These are phyloP conservation scores for Cydia amplana DNA, from an alignment of 1,140 invertebrate genomes.

Conservation along the genomic window DNA sequence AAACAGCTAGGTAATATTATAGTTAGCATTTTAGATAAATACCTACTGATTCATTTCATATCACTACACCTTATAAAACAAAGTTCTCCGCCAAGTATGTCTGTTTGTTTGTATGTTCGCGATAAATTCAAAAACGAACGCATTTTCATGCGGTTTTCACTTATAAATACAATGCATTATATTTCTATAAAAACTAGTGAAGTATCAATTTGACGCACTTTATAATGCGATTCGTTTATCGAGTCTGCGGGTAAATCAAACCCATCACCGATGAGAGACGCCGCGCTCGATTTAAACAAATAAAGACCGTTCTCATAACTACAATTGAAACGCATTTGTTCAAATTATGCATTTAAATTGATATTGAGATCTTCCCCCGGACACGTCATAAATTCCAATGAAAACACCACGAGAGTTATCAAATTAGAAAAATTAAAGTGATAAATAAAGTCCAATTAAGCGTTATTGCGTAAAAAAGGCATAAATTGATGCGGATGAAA, in stretches of 20 bases:
- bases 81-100: too few relatives aligned
- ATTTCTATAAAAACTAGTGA: too few relatives aligned
- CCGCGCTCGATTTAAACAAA: slow-evolving; percentile 22
- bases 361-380: slow-evolving; percentile 54
- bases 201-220: neutral
- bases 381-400: slow-evolving; percentile 73
- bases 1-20: neutral
- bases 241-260: slow-evolving; percentile 6
- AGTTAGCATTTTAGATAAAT: too few relatives aligned
- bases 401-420: slow-evolving; percentile 63
- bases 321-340: slow-evolving; percentile 69
- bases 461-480: slow-evolving; percentile 79
- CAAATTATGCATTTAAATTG: slow-evolving; percentile 65
- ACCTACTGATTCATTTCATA: too few relatives aligned
- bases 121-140: too few relatives aligned
- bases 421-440: slow-evolving; percentile 79
- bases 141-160: too few relatives aligned
- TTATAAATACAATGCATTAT: too few relatives aligned
- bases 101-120: too few relatives aligned
- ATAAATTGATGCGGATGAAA: slow-evolving; percentile 73
- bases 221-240: neutral
- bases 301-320: slow-evolving; percentile 38
- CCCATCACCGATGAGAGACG: slow-evolving; percentile 1
- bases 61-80: too few relatives aligned
- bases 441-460: slow-evolving; percentile 78